Conservation (phyloP, 2,888 invertebrate species). For the Eupithecia inturbata region DNA sequence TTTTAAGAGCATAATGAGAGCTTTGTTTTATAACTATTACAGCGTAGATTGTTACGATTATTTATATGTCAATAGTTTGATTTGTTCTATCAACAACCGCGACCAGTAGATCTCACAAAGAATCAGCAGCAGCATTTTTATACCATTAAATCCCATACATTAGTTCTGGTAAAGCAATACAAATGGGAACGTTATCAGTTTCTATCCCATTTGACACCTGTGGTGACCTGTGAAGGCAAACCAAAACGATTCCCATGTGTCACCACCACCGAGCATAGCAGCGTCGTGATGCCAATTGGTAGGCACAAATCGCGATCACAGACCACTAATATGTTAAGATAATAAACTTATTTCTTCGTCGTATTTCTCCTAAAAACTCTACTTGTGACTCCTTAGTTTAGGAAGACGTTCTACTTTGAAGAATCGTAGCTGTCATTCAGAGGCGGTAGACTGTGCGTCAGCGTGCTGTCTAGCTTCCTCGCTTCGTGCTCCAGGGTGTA, state of each 20-base stretch:
- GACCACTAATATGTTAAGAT: background rate
- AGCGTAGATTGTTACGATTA: background rate
- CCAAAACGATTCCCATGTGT: constrained; percentile 1
- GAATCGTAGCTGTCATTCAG: constrained; percentile 81
- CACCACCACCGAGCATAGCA: background rate
- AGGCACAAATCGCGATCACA: background rate
- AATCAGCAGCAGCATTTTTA: background rate
- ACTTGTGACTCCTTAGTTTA: background rate
- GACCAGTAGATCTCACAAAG: background rate
- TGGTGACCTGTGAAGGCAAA: background rate
- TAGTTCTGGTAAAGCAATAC: background rate
- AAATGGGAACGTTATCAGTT: background rate
- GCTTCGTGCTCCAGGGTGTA: constrained; percentile 95
- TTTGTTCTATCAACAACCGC: background rate
- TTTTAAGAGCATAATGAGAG: background rate
- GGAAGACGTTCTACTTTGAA: constrained; percentile 62
- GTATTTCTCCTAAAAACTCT: background rate
- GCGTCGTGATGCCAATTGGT: too few relatives aligned
- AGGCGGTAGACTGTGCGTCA: constrained; percentile 85
- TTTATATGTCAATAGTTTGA: background rate
- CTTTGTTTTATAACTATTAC: background rate
- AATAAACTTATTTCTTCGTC: background rate
- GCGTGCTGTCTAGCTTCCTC: constrained; percentile 87
- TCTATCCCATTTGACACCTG: background rate
- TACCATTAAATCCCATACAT: background rate